Percentiles rank a stretch among this genome's conserved stretches.
phyloP scores from a whole-genome alignment of 2,113 vertebrate genomes.

The Lipophrys pholis region DNA sequence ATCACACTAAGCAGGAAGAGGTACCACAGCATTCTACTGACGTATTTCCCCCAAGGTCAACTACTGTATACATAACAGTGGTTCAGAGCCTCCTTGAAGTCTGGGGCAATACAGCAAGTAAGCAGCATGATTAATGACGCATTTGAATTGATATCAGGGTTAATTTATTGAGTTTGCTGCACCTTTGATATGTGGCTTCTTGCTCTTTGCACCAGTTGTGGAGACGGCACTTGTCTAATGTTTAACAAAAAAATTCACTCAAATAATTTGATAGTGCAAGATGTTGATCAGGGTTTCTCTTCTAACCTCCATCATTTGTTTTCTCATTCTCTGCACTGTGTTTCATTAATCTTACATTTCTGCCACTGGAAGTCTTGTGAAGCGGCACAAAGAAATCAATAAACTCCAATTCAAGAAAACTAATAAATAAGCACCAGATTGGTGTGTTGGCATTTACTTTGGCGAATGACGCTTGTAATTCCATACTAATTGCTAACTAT shows the following conservation, averaged over 20 bases:
- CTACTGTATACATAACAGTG: slow-evolving; percentile 56
- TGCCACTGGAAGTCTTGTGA: no score
- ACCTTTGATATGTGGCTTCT: slow-evolving; percentile 14
- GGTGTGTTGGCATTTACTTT: background rate
- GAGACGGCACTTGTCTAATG: slow-evolving; percentile 39
- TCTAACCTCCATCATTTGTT: no score
- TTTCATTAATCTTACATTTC: no score
- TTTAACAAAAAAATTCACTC: no score
- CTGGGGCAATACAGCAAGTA: slow-evolving; percentile 55
- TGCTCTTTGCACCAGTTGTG: slow-evolving; percentile 35
- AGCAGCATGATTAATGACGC: slow-evolving; percentile 68
- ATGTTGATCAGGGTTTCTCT: no score
- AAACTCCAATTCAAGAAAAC: background rate
- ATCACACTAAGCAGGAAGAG: slow-evolving; percentile 23
- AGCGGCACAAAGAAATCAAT: background rate
- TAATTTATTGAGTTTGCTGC: slow-evolving; percentile 64
- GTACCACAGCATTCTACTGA: slow-evolving; percentile 5
- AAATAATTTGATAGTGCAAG: no score
- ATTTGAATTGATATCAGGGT: slow-evolving; percentile 56
- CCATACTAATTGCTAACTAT: background rate
- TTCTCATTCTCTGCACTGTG: no score
- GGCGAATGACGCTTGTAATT: background rate
- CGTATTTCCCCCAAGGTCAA: slow-evolving; percentile 50
- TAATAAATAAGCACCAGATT: background rate
- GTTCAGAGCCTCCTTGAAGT: slow-evolving; percentile 61